phyloP scores from a whole-genome alignment of 2,797 vertebrate species.

The Sebastolobus altivelis region DNA sequence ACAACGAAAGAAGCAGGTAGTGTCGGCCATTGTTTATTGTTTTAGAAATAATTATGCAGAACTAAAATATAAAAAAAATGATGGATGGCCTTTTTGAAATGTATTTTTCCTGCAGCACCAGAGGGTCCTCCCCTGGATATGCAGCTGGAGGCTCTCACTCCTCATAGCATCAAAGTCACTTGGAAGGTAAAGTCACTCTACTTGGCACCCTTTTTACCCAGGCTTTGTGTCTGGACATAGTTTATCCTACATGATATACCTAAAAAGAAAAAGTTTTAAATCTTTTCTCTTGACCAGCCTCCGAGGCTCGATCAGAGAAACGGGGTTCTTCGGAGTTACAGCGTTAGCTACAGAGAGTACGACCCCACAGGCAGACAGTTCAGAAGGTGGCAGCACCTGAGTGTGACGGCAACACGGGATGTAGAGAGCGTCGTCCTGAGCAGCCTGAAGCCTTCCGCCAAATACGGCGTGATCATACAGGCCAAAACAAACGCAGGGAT shows the following conservation, averaged over 20 bases:
- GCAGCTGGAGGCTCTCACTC: slow-evolving; percentile 51
- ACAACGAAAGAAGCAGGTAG: slow-evolving; percentile 78
- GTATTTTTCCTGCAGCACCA: slow-evolving; percentile 63
- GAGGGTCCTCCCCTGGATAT: slow-evolving; percentile 75
- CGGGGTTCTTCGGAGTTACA: slow-evolving; percentile 69
- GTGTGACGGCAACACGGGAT: slow-evolving; percentile 25
- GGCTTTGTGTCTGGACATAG: not conserved
- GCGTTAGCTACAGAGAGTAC: slow-evolving; percentile 69
- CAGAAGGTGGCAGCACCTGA: slow-evolving; percentile 49
- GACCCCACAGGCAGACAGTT: slow-evolving; percentile 25
- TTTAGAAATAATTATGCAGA: not conserved
- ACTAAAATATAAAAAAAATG: not conserved
- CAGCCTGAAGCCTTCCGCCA: slow-evolving; percentile 69
- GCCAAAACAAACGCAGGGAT: slow-evolving; percentile 68
- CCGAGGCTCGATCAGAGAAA: slow-evolving; percentile 65
- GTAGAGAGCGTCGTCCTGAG: slow-evolving; percentile 44
- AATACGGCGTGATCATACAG: slow-evolving; percentile 63
- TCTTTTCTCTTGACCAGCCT: slow-evolving; percentile 51
- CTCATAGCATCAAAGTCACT: slow-evolving; percentile 65
- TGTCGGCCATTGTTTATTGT: not conserved
- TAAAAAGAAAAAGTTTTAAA: not conserved
- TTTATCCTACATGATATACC: not conserved
- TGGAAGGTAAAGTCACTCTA: slow-evolving; percentile 73
- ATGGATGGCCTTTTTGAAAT: not conserved
- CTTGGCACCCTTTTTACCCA: not conserved